Base-by-base conservation (phyloP, 1,140 invertebrate species). In the Gonatopus flavifemur region DNA sequence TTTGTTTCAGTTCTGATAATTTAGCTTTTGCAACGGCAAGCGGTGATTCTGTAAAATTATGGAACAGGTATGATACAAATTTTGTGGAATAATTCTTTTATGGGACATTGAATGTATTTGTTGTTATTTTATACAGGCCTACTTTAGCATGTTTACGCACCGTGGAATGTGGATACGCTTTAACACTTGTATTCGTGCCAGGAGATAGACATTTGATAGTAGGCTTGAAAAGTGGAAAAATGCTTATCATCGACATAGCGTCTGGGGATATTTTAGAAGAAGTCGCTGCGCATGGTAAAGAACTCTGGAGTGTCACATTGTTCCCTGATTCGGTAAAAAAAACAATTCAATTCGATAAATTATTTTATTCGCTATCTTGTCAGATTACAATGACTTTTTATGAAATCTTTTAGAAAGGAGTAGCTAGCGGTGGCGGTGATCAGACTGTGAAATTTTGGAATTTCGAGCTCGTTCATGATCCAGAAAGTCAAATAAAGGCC, bases 371-470 rank as follows among this genome's bases (percentile, higher is more conserved):
- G n/a, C n/a, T n/a, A n/a, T n/a, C n/a, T n/a, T n/a, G n/a, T n/a
- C n/a, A n/a, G n/a, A n/a, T n/a, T n/a, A n/a, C n/a, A n/a, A n/a
- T n/a, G n/a, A n/a, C n/a, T n/a, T 28, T 50, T 52, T 59, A 0
- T 35, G 49, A 37, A 42, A 37, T 52, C 16, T 52, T 46, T 24
- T 62, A 88, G 86, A 79, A 86, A 69, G 91, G 93, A 1, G 85
- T 94, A 67, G 86, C 88, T 5, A 88, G 89, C 39, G 94, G 93
- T 9, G 87, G 94, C 37, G 88, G 86, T 10, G 96, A 99, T 72
- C 86, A 90, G 58, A 90, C 87, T 0, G 88, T 98, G 0, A 96
- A 96, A 72, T 88, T 98, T 69, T 99, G 96, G 96, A 84, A 88
- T 51, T 97, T 96, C 77, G 91, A 97, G 72, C 74, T 97, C 0